Base-by-base conservation (phyloP, 2,888 invertebrate genomes). In the Entomobrya proxima region DNA sequence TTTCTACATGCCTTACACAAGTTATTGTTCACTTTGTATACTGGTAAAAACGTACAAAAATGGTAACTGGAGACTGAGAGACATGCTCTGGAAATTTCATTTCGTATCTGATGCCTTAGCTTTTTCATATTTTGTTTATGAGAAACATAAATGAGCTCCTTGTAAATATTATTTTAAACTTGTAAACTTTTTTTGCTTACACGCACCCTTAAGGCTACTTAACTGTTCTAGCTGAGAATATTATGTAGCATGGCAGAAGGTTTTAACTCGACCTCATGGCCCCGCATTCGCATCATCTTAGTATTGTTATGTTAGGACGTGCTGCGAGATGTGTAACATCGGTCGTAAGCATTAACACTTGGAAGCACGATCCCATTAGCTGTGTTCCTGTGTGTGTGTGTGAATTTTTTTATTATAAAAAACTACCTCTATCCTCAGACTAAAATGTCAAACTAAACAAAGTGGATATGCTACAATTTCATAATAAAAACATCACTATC, bases 361-460 rank as follows among this genome's bases (percentile, higher is more conserved):
- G 47, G 40, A 64, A 78, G 40, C 47, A 64, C 30, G 67, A 50
- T 32, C 67, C 78, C 67, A 67, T 78, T 78, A 78, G 58, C 52
- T 75, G n/a, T 27, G 30, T 37, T 44, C 55, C 30, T 5, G 44
- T 47, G 47, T 64, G 35, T 9, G n/a, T 3, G 35, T 35, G 11
- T 6, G 30, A 47, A n/a, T 27, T n/a, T n/a, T n/a, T n/a, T n/a
- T n/a, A n/a, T n/a, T n/a, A n/a, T n/a, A n/a, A 47, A 72, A 72
- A 72, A 24, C 21, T 30, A 13, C n/a, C n/a, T n/a, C n/a, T n/a
- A n/a, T n/a, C n/a, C n/a, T n/a, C n/a, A n/a, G 50, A 64, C 47
- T 78, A 50, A 67, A 64, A 78, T 55, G 61, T 64, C 76, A 76
- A 18, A 5, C 37, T 55, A 32, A 76, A 37, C 18, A 47, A 64